Conservation (phyloP, 2,888 invertebrate genomes). For the Diaprepes abbreviatus region DNA sequence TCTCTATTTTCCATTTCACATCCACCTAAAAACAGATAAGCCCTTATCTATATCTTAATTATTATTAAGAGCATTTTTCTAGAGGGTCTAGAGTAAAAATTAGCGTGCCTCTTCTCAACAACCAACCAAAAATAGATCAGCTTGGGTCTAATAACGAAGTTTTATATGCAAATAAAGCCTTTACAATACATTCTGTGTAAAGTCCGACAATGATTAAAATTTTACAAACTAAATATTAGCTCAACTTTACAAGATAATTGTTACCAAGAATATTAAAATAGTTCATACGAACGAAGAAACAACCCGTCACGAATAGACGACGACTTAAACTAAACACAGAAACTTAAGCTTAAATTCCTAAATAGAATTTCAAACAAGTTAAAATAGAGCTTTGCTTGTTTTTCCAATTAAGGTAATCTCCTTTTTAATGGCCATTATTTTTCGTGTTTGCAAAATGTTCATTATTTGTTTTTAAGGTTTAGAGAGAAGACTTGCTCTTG, state of each 20-base stretch:
- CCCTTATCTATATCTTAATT: too few species aligned
- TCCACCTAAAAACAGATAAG: too few species aligned
- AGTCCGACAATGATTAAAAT: too few species aligned
- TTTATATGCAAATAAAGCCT: too few species aligned
- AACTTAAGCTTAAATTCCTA: conserved; percentile 26
- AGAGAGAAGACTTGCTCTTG: conserved; percentile 3
- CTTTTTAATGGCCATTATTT: conserved; percentile 37
- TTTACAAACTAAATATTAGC: too few species aligned
- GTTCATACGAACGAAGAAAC: neutral
- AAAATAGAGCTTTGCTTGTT: conserved; percentile 26
- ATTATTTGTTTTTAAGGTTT: conserved; percentile 19
- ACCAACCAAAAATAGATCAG: too few species aligned
- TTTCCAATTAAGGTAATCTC: conserved; percentile 39
- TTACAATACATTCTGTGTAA: too few species aligned
- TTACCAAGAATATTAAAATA: neutral
- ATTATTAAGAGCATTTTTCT: too few species aligned
- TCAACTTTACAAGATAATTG: neutral
- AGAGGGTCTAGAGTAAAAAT: too few species aligned
- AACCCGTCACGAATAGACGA: neutral
- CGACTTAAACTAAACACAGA: conserved; percentile 7
- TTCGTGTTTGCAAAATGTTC: conserved; percentile 25
- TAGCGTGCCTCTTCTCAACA: too few species aligned
- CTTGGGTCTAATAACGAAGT: too few species aligned
- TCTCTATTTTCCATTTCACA: too few species aligned
- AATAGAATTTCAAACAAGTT: conserved; percentile 29